Base-by-base conservation (phyloP, 1,140 invertebrate species). In the Drosophila erecta region DNA sequence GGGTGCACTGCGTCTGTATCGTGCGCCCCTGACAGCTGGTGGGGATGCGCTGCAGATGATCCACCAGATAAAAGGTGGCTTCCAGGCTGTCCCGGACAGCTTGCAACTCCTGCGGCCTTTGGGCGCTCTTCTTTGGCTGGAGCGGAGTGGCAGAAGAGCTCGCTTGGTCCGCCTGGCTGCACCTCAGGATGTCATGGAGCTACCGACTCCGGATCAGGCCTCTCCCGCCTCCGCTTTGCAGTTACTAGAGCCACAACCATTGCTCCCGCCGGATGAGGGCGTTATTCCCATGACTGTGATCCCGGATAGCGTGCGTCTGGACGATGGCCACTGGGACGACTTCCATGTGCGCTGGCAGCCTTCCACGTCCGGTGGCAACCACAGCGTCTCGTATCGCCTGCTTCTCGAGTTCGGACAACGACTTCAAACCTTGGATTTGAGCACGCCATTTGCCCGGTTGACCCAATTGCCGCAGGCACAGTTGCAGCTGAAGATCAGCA, bases 321-420 rank as follows among this genome's bases (percentile, higher is more conserved):
- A 87, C 8, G 90, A 93, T 5, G 97, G 96, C 0, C 94, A 93
- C 5, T 97, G 95, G 94, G 93, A 96, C 40, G 94, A 94, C 22
- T 98, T 98, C 76, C 96, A 95, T 40, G 94, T 98, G n/a, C 94
- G 94, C 1, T 98, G 97, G 97, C 92, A 94, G 11, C 94, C 95
- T 0, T 94, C 96, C 0, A 92, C 92, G 0, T 95, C 95, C 60
- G 95, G 96, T 2, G 98, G 97, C 76, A 96, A 96, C 79, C 96
- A 96, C 24, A 94, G 94, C 10, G 95, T 98, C 0, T 96, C 95
- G 76, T 99, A 98, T 14, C 72, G 70, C 1, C 51, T 92, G 33
- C 55, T 90, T 6, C 35, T 91, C 8, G 76, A 91, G 55, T 81
- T 56, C 1, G 83, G 83, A 14, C 49, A 60, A 20, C 55, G 64